A percentile compares a stretch with the other conserved stretches of the same genome.
Conservation (phyloP, 2,888 invertebrate genomes). For the Ophraella communa region DNA sequence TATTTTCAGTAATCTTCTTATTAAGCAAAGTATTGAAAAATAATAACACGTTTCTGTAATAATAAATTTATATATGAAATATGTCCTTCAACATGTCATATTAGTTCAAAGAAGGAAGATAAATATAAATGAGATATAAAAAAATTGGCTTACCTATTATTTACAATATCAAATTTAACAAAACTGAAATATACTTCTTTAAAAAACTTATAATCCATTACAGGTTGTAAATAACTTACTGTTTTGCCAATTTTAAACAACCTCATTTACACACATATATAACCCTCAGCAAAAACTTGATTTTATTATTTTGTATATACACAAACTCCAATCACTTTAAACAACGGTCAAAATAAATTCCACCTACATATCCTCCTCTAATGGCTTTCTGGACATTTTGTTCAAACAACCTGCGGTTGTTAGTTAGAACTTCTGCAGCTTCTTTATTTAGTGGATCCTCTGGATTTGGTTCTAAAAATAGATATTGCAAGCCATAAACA, state of each 20-base stretch:
- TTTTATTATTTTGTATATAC: slow-evolving; percentile 17
- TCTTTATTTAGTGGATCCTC: slow-evolving; percentile 99
- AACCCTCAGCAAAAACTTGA: not conserved
- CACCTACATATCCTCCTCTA: slow-evolving; percentile 94
- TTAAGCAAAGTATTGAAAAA: not conserved
- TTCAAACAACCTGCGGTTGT: slow-evolving; percentile 91
- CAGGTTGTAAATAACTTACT: not conserved
- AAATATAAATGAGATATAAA: not conserved
- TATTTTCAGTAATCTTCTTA: slow-evolving; percentile 13
- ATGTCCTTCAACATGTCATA: not conserved
- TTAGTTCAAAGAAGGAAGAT: not conserved
- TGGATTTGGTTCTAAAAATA: slow-evolving; percentile 97
- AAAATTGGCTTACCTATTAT: not conserved
- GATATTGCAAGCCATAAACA: slow-evolving; percentile 96
- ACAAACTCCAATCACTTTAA: slow-evolving; percentile 71
- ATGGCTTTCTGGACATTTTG: slow-evolving; percentile 96
- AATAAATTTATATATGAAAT: slow-evolving; percentile 8
- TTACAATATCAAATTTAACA: not conserved
- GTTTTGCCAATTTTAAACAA: not conserved
- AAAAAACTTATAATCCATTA: too few relatives aligned
- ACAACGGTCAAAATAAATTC: slow-evolving; percentile 94
- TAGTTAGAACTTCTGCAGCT: slow-evolving; percentile 95
- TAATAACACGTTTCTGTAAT: slow-evolving; percentile 1
- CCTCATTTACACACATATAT: not conserved
- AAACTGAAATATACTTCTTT: too few relatives aligned